Evolutionary conservation across 2,888 invertebrate species (phyloP), one percentile per base, ranked within the genome.

Genomic region (Pterostichus madidus): DNA sequence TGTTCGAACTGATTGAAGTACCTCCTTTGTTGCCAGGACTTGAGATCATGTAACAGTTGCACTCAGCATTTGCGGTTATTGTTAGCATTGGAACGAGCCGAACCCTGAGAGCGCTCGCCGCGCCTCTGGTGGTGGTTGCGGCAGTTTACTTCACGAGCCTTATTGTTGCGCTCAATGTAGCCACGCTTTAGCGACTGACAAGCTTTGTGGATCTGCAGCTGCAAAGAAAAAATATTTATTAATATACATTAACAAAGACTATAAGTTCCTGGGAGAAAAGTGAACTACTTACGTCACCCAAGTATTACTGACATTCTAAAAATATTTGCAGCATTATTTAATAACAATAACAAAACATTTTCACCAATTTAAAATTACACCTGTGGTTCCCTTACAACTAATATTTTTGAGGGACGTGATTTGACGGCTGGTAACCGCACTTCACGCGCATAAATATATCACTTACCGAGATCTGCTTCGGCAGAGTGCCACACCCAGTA

Each of bases 141-240:
- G 85, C 89, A 87, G 86, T 90, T 90, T 86, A 90, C 90, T 89
- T 91, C 91, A 89, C 91, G 91, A 89, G 90, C 91, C 90, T 91
- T 91, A 88, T 91, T 91, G 86, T 87, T 89, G 86, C 91, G 90
- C 85, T 90, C 89, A 86, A 91, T 87, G 86, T 88, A 88, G 83
- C 88, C 88, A 77, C 90, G 89, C 84, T 89, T 89, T 85, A 90
- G 86, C 76, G 87, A 85, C 84, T 89, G 89, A 84, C 88, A 88
- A 68, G 89, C 88, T 85, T 89, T 89, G 85, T 90, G 89, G 85
- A 89, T 87, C 86, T 90, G 89, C 85, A 90, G 87, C 91, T 91
- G 86, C 32, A 88, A 44, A 39, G 17, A 32, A 10, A 6, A 44
- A 71, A 44, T 8, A 68, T 44, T 39, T 13, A 35, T 35, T 64